Evolutionary conservation across 2,888 invertebrate species (phyloP), one percentile per base, ranked within the genome.

Genomic region (Podabrus alpinus): DNA sequence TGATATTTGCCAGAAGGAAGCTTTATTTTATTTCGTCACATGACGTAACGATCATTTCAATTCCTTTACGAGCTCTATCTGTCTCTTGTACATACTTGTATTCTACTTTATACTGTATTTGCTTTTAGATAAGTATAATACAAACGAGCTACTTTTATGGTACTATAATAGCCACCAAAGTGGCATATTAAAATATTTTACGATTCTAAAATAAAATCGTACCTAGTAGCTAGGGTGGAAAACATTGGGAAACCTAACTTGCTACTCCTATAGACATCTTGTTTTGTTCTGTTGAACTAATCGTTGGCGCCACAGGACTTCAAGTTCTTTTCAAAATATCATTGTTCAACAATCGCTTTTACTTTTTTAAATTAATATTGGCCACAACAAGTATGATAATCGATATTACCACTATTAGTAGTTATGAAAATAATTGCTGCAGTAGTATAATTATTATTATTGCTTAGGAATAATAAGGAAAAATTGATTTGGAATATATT

Each of bases 101-200:
- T 82, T 82, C 82, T 82, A 81, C 80, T 82, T 82, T 81, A 76
- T 76, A 79, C 80, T 79, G 77, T 81, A 84, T 85, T 85, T 84
- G 84, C 84, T 83, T 84, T 45, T 85, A 85, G 85, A 86, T 86
- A 85, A 85, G 83, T 80, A 76, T 76, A 76, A 76, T 83, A 82
- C 82, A 82, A 82, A 79, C 81, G 82, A 82, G 84, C 85, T 85
- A 84, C 86, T 86, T 87, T 87, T 86, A 87, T 86, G 85, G 84
- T 83, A 86, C 84, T 85, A 86, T 86, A 87, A 87, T 86, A 84
- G 83, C 84, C 84, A 80, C 81, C 82, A 83, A 86, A 86, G 85
- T 86, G 86, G 86, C 83, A 82, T 85, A 85, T 86, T 86, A 86
- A 86, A 77, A 86, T 84, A 85, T 85, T 84, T 86, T 86, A 86